Evolutionary conservation across 2,888 invertebrate species (phyloP).

Genomic region (Plebejus anna): DNA sequence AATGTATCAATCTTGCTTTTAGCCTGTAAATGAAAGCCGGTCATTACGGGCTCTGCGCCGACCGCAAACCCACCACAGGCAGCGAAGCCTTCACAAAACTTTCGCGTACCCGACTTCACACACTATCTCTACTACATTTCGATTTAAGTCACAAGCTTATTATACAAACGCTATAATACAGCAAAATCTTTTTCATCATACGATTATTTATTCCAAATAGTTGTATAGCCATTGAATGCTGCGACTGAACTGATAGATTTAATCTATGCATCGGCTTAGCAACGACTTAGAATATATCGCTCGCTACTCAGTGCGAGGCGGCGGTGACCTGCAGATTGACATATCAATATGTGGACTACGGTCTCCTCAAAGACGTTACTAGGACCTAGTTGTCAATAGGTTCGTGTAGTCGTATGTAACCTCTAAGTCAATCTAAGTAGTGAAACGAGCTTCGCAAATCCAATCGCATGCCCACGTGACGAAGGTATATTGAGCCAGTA

Average conservation of each 20-base stretch:
- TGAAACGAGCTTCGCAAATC: constrained; percentile 22
- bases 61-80: constrained; percentile 41
- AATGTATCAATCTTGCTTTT: constrained; percentile 31
- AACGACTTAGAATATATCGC: background rate
- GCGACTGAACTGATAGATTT: background rate
- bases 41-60: constrained; percentile 34
- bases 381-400: background rate
- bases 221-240: background rate
- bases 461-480: constrained; percentile 13
- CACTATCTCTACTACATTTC: constrained; percentile 12
- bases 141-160: constrained; percentile 29
- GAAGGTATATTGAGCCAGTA: constrained; percentile 24
- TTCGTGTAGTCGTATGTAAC: background rate
- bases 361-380: constrained; percentile 6
- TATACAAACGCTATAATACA: background rate
- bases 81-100: constrained; percentile 40
- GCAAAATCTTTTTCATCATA: background rate
- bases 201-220: background rate
- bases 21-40: constrained; percentile 33
- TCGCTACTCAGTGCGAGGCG: background rate
- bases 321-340: background rate
- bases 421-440: constrained; percentile 25
- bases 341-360: background rate
- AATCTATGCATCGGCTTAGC: background rate
- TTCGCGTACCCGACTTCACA: constrained; percentile 39